Conservation (phyloP, 2,888 invertebrate genomes). For the Blastobasis lacticolella region DNA sequence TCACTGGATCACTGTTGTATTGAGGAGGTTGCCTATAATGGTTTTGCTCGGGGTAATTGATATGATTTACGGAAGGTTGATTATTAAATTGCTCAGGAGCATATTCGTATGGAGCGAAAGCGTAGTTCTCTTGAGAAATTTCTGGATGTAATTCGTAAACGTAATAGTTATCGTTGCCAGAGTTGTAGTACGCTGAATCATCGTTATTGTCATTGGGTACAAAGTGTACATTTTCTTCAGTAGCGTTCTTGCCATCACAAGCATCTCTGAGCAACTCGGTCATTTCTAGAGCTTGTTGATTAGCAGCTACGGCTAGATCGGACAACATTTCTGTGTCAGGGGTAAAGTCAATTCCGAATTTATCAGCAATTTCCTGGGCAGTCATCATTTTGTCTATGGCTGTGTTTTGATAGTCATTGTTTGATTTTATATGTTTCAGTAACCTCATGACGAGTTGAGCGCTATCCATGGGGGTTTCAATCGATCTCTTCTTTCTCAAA, state of each 20-base stretch:
- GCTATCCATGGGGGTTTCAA: conserved; percentile 55
- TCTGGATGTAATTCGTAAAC: conserved; percentile 19
- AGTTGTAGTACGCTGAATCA: conserved; percentile 8
- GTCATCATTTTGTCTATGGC: conserved; percentile 68
- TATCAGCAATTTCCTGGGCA: conserved; percentile 64
- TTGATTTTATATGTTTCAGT: conserved; percentile 56
- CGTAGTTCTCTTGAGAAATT: conserved; percentile 15
- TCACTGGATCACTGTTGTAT: conserved; percentile 30
- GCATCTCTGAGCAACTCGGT: conserved; percentile 43
- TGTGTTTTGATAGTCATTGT: conserved; percentile 63
- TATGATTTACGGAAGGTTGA: conserved; percentile 19
- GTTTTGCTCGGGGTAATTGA: conserved; percentile 18
- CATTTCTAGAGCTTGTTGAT: conserved; percentile 52
- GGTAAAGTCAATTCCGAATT: conserved; percentile 54
- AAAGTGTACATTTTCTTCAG: conserved; percentile 23
- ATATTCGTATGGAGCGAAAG: conserved; percentile 18
- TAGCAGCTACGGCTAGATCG: conserved; percentile 50
- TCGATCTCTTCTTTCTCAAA: conserved; percentile 43
- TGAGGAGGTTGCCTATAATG: conserved; percentile 24
- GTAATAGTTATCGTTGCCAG: conserved; percentile 27
- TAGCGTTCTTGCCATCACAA: conserved; percentile 31
- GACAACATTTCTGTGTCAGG: conserved; percentile 57
- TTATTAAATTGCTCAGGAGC: conserved; percentile 17
- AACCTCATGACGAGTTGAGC: conserved; percentile 49
- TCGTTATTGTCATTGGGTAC: conserved; percentile 16